Evolutionary conservation across 2,888 invertebrate genomes (phyloP), one percentile per base, ranked within the genome.

Genomic region (Isotomurus palustris): DNA sequence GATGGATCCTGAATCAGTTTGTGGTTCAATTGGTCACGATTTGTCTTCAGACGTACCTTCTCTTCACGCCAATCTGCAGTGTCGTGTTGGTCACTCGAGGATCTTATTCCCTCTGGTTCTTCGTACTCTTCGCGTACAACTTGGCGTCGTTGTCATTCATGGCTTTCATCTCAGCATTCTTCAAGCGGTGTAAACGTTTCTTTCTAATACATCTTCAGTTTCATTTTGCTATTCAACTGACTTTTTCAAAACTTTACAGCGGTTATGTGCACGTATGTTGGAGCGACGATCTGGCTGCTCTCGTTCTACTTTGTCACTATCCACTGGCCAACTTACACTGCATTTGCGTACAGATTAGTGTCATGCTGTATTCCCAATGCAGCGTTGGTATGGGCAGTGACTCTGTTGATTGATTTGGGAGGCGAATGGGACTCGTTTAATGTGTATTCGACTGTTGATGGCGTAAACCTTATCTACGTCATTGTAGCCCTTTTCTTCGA

Each of bases 1-100:
- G 51, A 19, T 62, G 62, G 62, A 58, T 62, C 25, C 44, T 62
- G 14, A 62, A 62, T 19, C 58, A 62, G 38, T 17, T 56, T 12
- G 1, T 56, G 1, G 21, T 62, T 14, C 62, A 62, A 21, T 3
- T 53, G 1, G 12, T 55, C 21, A 52, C 49, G 0, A 29, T 49
- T 17, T 22, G 19, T 14, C 8, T 58, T 22, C 58, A 56, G 49
- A 40, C 40, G 3, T 38, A 2, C n/a, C 45, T 62, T 2, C 32
- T 62, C 5, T 58, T 53, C 29, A 6, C 22, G 0, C 4, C 47
- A 19, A 35, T 58, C 24, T 19, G 56, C 25, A 49, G 28, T 14
- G 58, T 55, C 6, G 4, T 36, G 6, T 28, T 62, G 14, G 48
- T 58, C 3, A 56, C 49, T 24, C 47, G 50, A 2, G 58, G 58